These are phyloP conservation scores for Trypoxylon attenuatum DNA, from an alignment of 2,888 invertebrate species.

Conservation along the genomic window DNA sequence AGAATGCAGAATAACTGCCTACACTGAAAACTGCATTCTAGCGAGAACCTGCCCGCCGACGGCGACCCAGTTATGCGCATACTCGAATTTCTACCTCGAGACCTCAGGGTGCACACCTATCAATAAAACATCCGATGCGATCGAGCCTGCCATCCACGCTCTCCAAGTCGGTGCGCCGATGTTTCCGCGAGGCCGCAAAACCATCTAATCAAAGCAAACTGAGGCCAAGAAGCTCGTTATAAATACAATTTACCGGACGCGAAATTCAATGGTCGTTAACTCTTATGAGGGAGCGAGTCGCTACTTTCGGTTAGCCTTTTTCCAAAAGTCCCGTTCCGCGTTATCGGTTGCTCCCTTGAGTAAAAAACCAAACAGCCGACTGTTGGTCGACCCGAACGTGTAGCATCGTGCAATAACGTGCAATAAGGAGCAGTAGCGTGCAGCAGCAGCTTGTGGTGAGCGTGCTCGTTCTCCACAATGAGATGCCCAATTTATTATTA, in stretches of 20 bases:
- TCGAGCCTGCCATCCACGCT: background rate
- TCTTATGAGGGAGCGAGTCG: too few relatives aligned
- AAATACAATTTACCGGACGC: background rate
- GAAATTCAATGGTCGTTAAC: background rate
- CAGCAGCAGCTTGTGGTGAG: too few relatives aligned
- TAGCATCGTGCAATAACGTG: too few relatives aligned
- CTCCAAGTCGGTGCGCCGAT: background rate
- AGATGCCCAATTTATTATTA: too few relatives aligned
- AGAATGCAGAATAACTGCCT: constrained; percentile 35
- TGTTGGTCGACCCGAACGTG: too few relatives aligned
- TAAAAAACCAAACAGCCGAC: too few relatives aligned
- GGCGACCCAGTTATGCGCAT: constrained; percentile 44
- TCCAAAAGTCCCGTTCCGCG: too few relatives aligned
- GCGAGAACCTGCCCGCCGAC: constrained; percentile 41
- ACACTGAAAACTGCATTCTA: constrained; percentile 49
- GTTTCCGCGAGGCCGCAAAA: background rate
- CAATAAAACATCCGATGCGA: constrained; percentile 9
- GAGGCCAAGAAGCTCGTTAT: background rate
- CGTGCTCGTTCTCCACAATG: too few relatives aligned
- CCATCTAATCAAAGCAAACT: background rate
- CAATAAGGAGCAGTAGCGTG: too few relatives aligned
- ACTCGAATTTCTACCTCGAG: constrained; percentile 39
- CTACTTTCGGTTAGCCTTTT: too few relatives aligned
- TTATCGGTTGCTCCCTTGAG: too few relatives aligned
- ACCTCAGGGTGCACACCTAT: constrained; percentile 16